Base-by-base conservation (phyloP, 2,888 invertebrate species). In the Papilio demoleus region DNA sequence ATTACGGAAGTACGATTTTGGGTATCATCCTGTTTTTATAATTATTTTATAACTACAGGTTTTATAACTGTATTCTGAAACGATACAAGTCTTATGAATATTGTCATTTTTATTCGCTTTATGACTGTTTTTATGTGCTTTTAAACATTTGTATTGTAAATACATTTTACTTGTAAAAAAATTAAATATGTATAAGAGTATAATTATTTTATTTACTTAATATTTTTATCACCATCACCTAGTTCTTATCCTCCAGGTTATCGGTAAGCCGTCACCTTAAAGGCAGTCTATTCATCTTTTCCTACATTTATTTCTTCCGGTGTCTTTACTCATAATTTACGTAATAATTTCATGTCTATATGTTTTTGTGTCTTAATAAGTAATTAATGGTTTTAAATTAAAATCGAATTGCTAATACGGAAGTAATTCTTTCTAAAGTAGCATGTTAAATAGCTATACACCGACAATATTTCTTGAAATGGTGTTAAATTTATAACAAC, bases 61-160 rank as follows among this genome's bases (percentile, higher is more conserved):
- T 78, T 76, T 81, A 77, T 85, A 84, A 82, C 81, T 79, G 83
- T 81, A 79, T 77, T 80, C 79, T 77, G 81, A 75, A 78, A 77
- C 79, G 77, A 81, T 81, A 74, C 79, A 77, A 75, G 71, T 72
- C 67, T 76, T 74, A 75, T 78, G 73, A 62, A 70, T 70, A 68
- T 72, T 70, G 47, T 67, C 63, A 56, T 34, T 40, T 68, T 73
- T 70, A 72, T 72, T 69, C 38, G 22, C 36, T 68, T 65, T 36
- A 60, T 63, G 66, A 71, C 70, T 69, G 22, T 60, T 71, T 67
- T 70, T 47, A 72, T 70, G 68, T 50, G 38, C 53, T 63, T 60
- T 56, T 70, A 70, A 69, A 70, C 73, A 73, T 70, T 71, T 72
- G 72, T 68, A 34, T 60, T n/a, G 24, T 34, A 31, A 45, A 34